Percentiles rank a stretch among this genome's conserved stretches.
Conservation (phyloP, 2,113 vertebrate species). For the Sinocyclocheilus grahami region DNA sequence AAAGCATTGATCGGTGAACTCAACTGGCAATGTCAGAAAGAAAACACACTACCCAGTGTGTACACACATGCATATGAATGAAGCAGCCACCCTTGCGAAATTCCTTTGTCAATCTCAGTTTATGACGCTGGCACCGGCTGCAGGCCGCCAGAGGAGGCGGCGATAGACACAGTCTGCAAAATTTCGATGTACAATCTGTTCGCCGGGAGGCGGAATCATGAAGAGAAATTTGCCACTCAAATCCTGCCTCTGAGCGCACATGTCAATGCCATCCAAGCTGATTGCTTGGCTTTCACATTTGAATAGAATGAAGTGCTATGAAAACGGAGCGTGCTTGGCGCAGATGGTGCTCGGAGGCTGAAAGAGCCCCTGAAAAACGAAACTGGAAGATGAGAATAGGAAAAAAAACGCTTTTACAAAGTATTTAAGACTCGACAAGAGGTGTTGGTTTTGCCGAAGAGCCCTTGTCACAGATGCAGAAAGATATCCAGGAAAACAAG, state of each 20-base stretch:
- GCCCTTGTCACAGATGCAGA: not conserved
- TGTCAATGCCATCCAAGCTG: slow-evolving; percentile 65
- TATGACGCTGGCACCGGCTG: slow-evolving; percentile 8
- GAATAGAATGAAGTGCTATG: slow-evolving; percentile 63
- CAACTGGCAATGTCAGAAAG: not conserved
- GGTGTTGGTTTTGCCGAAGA: slow-evolving; percentile 15
- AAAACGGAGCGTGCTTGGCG: slow-evolving; percentile 55
- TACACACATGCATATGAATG: slow-evolving; percentile 58
- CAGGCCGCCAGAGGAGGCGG: slow-evolving; percentile 8
- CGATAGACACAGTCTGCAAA: slow-evolving; percentile 63
- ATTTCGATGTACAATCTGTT: slow-evolving; percentile 71
- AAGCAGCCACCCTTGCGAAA: slow-evolving; percentile 17
- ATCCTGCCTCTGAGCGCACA: slow-evolving; percentile 62
- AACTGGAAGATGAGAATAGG: slow-evolving; percentile 50
- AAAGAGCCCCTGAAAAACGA: slow-evolving; percentile 49
- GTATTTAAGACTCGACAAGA: slow-evolving; percentile 61
- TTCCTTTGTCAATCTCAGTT: slow-evolving; percentile 35
- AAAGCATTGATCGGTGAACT: slow-evolving; percentile 9
- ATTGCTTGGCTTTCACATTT: slow-evolving; percentile 68
- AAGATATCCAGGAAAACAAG: slow-evolving; percentile 22
- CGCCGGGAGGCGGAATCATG: slow-evolving; percentile 53
- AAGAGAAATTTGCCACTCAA: slow-evolving; percentile 67
- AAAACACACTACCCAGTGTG: slow-evolving; percentile 33
- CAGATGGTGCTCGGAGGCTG: slow-evolving; percentile 66
- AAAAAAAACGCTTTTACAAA: slow-evolving; percentile 31